Evolutionary conservation across 2,797 vertebrate species (phyloP).

Genomic region (Enteromius mattozi): DNA sequence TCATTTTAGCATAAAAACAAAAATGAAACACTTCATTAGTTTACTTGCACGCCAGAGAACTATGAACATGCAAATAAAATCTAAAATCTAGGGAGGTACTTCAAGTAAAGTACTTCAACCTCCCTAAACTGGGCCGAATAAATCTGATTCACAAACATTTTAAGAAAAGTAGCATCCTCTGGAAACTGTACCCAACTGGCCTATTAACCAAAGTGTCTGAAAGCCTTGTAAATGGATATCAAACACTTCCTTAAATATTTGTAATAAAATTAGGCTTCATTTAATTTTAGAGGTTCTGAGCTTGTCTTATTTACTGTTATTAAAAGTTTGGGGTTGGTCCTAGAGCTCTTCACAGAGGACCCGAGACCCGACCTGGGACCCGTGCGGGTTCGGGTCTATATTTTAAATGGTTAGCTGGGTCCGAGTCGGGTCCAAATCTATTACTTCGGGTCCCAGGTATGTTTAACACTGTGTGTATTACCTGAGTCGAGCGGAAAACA

Average conservation of each 20-base stretch:
- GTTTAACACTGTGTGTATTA: no score
- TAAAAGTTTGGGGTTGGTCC: not conserved
- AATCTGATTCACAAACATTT: not conserved
- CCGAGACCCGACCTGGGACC: no score
- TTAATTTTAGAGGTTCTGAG: not conserved
- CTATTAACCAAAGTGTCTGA: not conserved
- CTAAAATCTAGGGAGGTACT: not conserved
- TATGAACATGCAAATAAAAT: not conserved
- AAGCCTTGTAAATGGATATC: not conserved
- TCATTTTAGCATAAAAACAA: not conserved
- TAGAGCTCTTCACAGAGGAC: no score
- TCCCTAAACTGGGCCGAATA: not conserved
- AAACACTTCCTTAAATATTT: not conserved
- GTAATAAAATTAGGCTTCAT: not conserved
- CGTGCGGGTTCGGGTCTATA: no score
- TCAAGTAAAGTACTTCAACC: not conserved
- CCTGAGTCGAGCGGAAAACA: no score
- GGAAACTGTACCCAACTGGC: not conserved
- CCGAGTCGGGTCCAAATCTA: no score
- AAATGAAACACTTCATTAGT: not conserved
- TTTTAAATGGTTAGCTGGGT: no score
- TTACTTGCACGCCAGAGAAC: not conserved
- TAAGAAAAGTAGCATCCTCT: not conserved
- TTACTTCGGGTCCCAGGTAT: no score
- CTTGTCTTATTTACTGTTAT: not conserved